Percentiles rank a stretch among this genome's conserved stretches.
Evolutionary conservation across 2,888 invertebrate genomes (phyloP).

Genomic region (Ecliptopera silaceata): DNA sequence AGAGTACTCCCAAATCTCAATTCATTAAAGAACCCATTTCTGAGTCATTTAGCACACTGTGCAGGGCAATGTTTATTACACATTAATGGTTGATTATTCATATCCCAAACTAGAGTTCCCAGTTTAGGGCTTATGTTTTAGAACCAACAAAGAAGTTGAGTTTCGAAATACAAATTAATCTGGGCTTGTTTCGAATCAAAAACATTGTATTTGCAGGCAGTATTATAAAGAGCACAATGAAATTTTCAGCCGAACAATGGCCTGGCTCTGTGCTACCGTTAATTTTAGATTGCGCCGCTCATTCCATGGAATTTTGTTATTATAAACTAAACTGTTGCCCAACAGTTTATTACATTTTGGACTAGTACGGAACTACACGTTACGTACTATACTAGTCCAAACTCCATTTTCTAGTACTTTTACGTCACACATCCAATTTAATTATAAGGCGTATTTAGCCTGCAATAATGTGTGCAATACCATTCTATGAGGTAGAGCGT

Average conservation of each 20-base stretch:
- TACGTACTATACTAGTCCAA: too few relatives aligned
- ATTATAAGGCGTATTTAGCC: too few relatives aligned
- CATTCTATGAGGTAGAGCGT: slow-evolving; percentile 7
- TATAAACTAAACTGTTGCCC: background rate
- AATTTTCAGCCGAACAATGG: slow-evolving; percentile 14
- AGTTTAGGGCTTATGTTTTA: background rate
- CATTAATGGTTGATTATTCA: slow-evolving; percentile 1
- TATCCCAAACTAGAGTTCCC: background rate
- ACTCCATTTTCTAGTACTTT: background rate
- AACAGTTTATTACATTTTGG: background rate
- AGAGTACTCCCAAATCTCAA: too few relatives aligned
- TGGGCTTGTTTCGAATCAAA: slow-evolving; percentile 1
- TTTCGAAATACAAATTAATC: background rate
- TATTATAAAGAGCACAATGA: slow-evolving; percentile 7
- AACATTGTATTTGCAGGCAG: slow-evolving; percentile 9
- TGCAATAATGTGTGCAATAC: background rate
- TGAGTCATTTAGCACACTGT: too few relatives aligned
- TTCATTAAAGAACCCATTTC: too few relatives aligned
- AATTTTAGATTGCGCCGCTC: slow-evolving; percentile 13
- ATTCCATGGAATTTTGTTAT: slow-evolving; percentile 11
- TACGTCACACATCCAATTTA: background rate
- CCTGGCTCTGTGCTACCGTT: slow-evolving; percentile 5
- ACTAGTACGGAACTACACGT: background rate
- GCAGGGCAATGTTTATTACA: background rate
- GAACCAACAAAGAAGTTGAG: background rate